Base-by-base conservation (phyloP, 1,140 invertebrate species). In the Tetragonula clypearis region DNA sequence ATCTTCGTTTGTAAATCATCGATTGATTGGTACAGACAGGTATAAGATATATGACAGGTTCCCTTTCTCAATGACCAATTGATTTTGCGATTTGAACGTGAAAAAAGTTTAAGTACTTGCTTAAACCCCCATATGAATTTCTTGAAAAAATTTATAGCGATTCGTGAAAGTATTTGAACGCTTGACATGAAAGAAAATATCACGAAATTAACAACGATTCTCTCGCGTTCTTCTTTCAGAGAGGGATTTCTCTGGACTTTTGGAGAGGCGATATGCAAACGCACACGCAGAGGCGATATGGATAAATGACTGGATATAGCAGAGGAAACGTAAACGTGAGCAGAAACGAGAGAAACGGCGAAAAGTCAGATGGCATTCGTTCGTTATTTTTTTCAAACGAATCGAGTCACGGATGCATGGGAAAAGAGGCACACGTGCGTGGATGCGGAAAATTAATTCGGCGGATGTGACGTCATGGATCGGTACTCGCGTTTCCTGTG, bases 391-490 rank as follows among this genome's bases (percentile, higher is more conserved):
- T 12, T 71, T 0, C 26, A 69, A 6, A 23, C 4, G n/a, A 69
- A 60, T 9, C 11, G 23, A 66, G 53, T 72, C 77, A 81, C 71
- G 35, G 79, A 53, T 80, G 65, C 69, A 19, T 56, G 68, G 68
- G 84, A 88, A 83, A 76, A 53, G 53, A 41, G 68, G 72, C 82
- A 66, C 53, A 26, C 49, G 82, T 60, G 60, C 72, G 84, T 82
- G 68, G 68, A 86, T 66, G 76, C 81, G 81, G 87, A 87, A 89
- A 88, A 90, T 91, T 91, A 87, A 88, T 90, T 85, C 79, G 86
- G 66, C 89, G 90, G 90, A 91, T 90, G 85, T 90, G 87, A 91
- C 79, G 87, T 90, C 85, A 90, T 60, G 87, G 87, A 90, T 87
- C 74, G 89, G 80, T 87, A 84, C 81, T 72, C 53, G 76, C 75